These are phyloP conservation scores for Cryptoprocta ferox DNA, from an alignment of 2,797 vertebrate genomes.

Conservation along the genomic window DNA sequence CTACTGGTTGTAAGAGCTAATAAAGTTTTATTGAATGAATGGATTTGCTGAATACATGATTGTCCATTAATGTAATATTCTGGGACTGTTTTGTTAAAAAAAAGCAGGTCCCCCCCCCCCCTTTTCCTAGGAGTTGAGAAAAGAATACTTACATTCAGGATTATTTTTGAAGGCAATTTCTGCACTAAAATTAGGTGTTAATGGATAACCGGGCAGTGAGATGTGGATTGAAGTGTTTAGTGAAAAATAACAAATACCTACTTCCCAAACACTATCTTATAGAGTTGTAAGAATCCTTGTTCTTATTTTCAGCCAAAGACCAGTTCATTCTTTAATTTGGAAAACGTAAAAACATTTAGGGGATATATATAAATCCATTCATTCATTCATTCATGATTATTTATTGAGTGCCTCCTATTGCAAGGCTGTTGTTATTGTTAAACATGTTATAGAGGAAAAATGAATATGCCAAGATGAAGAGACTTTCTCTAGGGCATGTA, in stretches of 20 bases:
- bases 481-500: background rate
- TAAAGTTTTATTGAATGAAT: background rate
- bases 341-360: conserved; percentile 22
- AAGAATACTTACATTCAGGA: conserved; percentile 32
- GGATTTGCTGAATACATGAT: background rate
- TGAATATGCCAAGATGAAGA: background rate
- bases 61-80: background rate
- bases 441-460: conserved; percentile 17
- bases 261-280: background rate
- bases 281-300: background rate
- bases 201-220: background rate
- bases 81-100: conserved; percentile 13
- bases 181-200: background rate
- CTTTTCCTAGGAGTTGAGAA: conserved; percentile 19
- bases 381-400: background rate
- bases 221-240: background rate
- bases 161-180: conserved; percentile 45
- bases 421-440: conserved; percentile 37
- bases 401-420: background rate
- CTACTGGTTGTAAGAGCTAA: background rate
- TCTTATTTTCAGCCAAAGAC: conserved; percentile 7
- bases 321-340: conserved; percentile 3
- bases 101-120: background rate
- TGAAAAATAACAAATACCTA: background rate
- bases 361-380: background rate